Evolutionary conservation across 2,113 vertebrate genomes (phyloP), one percentile per base, ranked within the genome.

Genomic region (Hystrix cristata): DNA sequence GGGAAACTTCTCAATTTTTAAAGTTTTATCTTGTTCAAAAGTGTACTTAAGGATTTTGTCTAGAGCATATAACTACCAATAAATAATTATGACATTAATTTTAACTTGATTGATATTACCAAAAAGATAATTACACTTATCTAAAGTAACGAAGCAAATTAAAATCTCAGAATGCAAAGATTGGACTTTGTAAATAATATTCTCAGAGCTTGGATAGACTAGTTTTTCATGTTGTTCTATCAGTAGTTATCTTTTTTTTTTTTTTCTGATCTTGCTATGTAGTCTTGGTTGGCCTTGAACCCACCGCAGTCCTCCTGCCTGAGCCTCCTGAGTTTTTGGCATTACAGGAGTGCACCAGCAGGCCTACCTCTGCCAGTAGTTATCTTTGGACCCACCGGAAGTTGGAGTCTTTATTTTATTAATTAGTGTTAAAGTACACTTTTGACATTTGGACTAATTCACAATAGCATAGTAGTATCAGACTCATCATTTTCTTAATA

Each of bases 161-260:
- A 92, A 95, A 94, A 87, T 95, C 34, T 96, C 48, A 89, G 18
- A 87, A 83, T 95, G 87, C 55, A 93, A 79, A 93, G 13, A 71
- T 71, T 69, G 87, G 46, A 83, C 55, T 93, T 0, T 74, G 78
- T 83, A 65, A 90, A 55, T 93, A 76, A 78, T 91, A 69, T 15
- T 93, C 21, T 78, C 90, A 51, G 43, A 31, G 2, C 1, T 80
- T 95, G 6, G 4, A 4, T 87, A 67, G n/a, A 76, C 29, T 92
- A 82, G 62, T 96, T 95, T 92, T 15, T 90, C 25, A 31, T 57
- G 69, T 81, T 95, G 4, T 69, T 71, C 29, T 95, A 38, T 15
- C 4, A 11, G 55, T 86, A 90, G 14, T 94, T 95, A 62, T 80
- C 8, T 81, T 95, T 87, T 38, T 38, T 38, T 38, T 38, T 38